A percentile compares a stretch with the other conserved stretches of the same genome.
These are phyloP conservation scores for Ceratothoa steindachneri DNA, from an alignment of 2,888 invertebrate species.

Conservation along the genomic window DNA sequence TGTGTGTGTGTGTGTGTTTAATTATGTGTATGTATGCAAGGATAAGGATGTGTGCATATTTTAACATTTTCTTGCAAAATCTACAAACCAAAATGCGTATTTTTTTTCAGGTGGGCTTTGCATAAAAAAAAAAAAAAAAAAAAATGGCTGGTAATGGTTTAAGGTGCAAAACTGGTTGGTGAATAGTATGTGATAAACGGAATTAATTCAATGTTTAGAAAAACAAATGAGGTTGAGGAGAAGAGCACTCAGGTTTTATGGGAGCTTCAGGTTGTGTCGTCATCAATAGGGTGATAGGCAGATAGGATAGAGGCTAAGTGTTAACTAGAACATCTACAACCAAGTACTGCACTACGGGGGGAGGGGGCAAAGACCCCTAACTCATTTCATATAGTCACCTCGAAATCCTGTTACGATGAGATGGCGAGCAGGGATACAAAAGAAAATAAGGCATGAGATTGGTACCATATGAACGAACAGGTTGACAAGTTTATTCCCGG, in stretches of 20 bases:
- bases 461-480: not conserved
- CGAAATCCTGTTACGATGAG: conserved; percentile 47
- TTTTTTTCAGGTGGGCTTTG: too few species aligned
- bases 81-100: too few species aligned
- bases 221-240: too few species aligned
- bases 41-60: too few species aligned
- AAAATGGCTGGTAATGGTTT: not conserved
- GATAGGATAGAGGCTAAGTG: conserved; percentile 1
- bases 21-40: too few species aligned
- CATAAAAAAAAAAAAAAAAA: too few species aligned
- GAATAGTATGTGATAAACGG: not conserved
- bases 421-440: conserved; percentile 47
- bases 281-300: not conserved
- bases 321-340: conserved; percentile 42
- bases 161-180: not conserved
- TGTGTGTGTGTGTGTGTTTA: too few species aligned
- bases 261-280: not conserved
- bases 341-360: conserved; percentile 45
- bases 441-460: conserved; percentile 31
- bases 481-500: conserved; percentile 5
- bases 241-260: not conserved
- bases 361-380: conserved; percentile 31
- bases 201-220: not conserved
- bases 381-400: conserved; percentile 44
- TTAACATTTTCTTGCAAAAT: too few species aligned